Conservation (phyloP, 1,140 invertebrate genomes). For the Stenopsyche tienmushanensis region DNA sequence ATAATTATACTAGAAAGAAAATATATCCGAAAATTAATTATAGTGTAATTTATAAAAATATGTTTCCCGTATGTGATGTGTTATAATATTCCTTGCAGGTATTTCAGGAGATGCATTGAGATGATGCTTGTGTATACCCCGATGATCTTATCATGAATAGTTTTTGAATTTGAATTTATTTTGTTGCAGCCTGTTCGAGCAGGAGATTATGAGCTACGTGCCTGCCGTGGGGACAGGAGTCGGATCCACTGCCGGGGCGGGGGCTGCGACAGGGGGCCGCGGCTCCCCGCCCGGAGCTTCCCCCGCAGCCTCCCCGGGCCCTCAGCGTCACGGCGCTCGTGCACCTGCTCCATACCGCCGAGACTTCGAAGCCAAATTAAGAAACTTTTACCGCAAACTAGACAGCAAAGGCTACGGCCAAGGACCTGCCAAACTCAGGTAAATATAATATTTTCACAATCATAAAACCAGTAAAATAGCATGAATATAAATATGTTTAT, state of each 20-base stretch:
- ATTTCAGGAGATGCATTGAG: too few relatives aligned
- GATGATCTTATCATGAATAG: too few relatives aligned
- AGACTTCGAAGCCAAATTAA: conserved; percentile 93
- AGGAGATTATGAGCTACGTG: conserved; percentile 97
- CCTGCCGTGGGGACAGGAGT: conserved; percentile 68
- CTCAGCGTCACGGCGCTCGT: conserved; percentile 71
- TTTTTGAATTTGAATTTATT: too few relatives aligned
- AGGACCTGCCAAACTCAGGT: conserved; percentile 95
- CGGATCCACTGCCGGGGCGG: conserved; percentile 48
- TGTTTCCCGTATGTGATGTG: too few relatives aligned
- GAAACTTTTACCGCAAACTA: conserved; percentile 92
- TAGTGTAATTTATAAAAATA: too few relatives aligned
- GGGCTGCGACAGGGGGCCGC: conserved; percentile 36
- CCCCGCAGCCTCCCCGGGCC: conserved; percentile 76
- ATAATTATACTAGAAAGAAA: too few relatives aligned
- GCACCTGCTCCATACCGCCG: conserved; percentile 85
- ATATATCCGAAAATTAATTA: too few relatives aligned
- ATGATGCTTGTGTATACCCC: too few relatives aligned
- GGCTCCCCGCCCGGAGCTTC: conserved; percentile 66
- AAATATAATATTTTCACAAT: conserved; percentile 51
- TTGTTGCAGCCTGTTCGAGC: conserved; percentile 86
- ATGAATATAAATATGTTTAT: too few relatives aligned
- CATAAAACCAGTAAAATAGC: too few relatives aligned
- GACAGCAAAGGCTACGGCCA: conserved; percentile 96
- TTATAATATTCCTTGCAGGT: too few relatives aligned